Evolutionary conservation across 2,797 vertebrate species (phyloP), one percentile per base, ranked within the genome.

Genomic region (Lagodon rhomboides): DNA sequence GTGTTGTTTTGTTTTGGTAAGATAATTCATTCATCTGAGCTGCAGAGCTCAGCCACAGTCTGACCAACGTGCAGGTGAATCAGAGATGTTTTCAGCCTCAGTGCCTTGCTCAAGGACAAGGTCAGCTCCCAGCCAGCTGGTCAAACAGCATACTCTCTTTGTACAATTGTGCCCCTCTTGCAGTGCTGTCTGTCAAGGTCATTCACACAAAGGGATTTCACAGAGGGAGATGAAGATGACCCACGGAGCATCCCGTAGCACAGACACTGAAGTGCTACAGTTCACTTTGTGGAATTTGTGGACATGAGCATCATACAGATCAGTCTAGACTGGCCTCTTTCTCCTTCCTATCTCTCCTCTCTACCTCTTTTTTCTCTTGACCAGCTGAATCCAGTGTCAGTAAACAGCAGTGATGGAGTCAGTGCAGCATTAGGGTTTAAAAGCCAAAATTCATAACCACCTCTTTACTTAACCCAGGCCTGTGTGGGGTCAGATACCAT

Each of bases 121-220:
- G 50, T 72, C 53, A 55, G 22, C 44, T 56, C 47, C 53, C 12
- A 67, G n/a, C 34, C 38, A 59, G 50, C 5, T 12, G 50, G 71
- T 23, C 58, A 69, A 51, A 61, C 47, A 41, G 51, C 27, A 63
- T 20, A 71, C 67, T 25, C n/a, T 20, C 12, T 54, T 17, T 43
- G 10, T 51, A 38, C 66, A 65, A 58, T 53, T 27, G 34, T 30
- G 49, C 55, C 25, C 80, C 22, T 49, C 27, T 50, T 23, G 11
- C 49, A 72, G 58, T 0, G 12, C 22, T 66, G 27, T 7, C 23
- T 73, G 54, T 54, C 62, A 77, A 73, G 73, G 56, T 88, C 73
- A 70, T 64, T 62, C 64, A 54, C 66, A 62, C 75, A 74, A 66
- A 63, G 30, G 50, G 65, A 78, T 78, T 74, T 55, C 61, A 38